These are phyloP conservation scores for Chamaea fasciata DNA, from an alignment of 2,113 vertebrate genomes.

Conservation along the genomic window DNA sequence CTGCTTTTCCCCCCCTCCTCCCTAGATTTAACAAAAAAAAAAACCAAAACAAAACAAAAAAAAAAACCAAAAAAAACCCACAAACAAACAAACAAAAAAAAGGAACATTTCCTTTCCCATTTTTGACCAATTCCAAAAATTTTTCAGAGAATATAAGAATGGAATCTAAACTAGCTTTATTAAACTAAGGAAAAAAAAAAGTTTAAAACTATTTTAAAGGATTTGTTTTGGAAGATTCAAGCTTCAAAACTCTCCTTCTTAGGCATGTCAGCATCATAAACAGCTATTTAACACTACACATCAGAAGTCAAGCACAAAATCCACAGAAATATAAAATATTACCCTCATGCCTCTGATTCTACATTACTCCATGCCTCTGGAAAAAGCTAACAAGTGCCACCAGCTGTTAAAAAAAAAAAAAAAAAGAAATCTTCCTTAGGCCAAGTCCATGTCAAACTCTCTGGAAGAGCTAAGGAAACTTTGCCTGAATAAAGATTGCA, in stretches of 20 bases:
- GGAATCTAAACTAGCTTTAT: background rate
- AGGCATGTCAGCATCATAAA: background rate
- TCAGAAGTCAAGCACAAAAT: background rate
- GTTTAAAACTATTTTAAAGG: background rate
- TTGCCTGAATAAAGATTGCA: background rate
- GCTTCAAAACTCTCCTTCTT: background rate
- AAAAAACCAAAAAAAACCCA: no score
- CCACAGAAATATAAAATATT: background rate
- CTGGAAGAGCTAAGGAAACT: background rate
- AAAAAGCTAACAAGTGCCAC: background rate
- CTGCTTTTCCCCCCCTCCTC: background rate
- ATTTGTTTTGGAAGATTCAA: background rate
- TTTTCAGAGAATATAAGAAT: background rate
- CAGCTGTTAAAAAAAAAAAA: background rate
- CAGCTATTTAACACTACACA: background rate
- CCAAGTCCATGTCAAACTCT: background rate
- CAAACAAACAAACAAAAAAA: no score
- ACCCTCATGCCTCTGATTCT: background rate
- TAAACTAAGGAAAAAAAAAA: background rate
- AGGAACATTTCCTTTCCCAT: background rate
- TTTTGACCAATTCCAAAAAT: background rate
- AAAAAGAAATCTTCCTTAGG: background rate
- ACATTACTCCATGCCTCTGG: background rate
- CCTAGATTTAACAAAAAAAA: background rate
- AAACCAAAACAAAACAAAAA: background rate